A percentile compares a stretch with the other conserved stretches of the same genome.
phyloP scores from a whole-genome alignment of 2,797 vertebrate genomes.

The Takifugu rubripes region DNA sequence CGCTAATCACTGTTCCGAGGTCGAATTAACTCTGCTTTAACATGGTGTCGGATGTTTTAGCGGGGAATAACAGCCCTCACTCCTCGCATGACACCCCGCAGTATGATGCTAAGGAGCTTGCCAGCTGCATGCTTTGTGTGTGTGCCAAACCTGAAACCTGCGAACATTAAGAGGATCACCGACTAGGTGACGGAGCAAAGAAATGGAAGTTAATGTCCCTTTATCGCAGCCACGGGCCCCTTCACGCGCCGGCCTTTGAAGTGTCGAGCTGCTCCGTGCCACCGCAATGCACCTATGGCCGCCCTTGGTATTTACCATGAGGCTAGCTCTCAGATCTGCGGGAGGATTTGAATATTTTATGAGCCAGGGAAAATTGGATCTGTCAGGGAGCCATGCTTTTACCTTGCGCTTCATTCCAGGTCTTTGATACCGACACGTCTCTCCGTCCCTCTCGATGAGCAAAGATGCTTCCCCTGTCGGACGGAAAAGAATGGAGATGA shows the following conservation, averaged over 20 bases:
- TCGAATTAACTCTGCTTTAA: constrained; percentile 49
- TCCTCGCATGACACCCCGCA: constrained; percentile 62
- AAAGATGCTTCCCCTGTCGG: constrained; percentile 49
- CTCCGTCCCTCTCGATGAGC: constrained; percentile 70
- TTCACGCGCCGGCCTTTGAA: constrained; percentile 59
- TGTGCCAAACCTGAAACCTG: constrained; percentile 71
- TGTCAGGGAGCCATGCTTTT: constrained; percentile 73
- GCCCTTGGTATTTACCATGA: constrained; percentile 69
- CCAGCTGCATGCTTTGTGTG: constrained; percentile 65
- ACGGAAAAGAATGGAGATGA: constrained; percentile 56
- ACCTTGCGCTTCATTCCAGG: constrained; percentile 56
- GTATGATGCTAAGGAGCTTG: constrained; percentile 64
- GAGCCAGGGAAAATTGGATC: constrained; percentile 77
- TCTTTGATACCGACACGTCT: constrained; percentile 75
- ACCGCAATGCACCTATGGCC: constrained; percentile 63
- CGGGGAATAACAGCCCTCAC: constrained; percentile 58
- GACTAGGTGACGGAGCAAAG: constrained; percentile 65
- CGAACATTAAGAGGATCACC: constrained; percentile 74
- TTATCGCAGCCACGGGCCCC: constrained; percentile 66
- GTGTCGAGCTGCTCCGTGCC: constrained; percentile 50
- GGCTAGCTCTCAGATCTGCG: constrained; percentile 68
- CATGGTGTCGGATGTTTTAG: constrained; percentile 52
- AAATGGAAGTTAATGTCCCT: constrained; percentile 71
- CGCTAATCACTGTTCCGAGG: constrained; percentile 52
- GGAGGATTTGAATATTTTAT: constrained; percentile 84